phyloP scores from a whole-genome alignment of 2,888 invertebrate genomes.

The Cantharis rustica region DNA sequence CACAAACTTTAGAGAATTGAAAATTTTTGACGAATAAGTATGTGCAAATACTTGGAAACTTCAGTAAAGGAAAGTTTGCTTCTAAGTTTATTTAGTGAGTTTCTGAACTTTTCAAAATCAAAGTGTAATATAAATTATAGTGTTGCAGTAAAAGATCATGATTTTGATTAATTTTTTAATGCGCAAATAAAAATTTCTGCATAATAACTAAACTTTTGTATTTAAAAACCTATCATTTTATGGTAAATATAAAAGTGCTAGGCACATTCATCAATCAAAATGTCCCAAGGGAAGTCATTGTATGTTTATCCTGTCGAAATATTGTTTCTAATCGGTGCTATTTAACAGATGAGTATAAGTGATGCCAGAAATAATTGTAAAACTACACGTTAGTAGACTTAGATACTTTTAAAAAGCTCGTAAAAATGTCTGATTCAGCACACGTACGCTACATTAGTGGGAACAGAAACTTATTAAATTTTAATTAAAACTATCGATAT shows the following conservation, averaged over 20 bases:
- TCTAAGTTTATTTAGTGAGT: neutral
- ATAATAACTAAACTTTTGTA: neutral
- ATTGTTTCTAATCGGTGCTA: neutral
- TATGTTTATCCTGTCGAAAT: neutral
- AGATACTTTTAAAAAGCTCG: neutral
- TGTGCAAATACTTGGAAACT: neutral
- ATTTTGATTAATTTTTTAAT: neutral
- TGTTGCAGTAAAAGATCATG: neutral
- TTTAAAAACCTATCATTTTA: neutral
- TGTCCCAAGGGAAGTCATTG: neutral
- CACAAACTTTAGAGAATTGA: neutral
- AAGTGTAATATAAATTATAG: neutral
- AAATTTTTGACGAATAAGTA: neutral
- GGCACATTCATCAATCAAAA: neutral
- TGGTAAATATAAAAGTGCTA: neutral
- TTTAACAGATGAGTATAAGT: neutral
- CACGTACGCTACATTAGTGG: neutral
- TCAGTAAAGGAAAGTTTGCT: neutral
- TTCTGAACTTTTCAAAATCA: neutral
- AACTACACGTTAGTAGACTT: neutral
- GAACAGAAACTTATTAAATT: neutral
- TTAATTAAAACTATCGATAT: too few relatives aligned
- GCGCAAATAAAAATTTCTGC: neutral
- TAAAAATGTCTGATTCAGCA: neutral
- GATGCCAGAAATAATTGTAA: neutral